Evolutionary conservation across 2,888 invertebrate genomes (phyloP).

Genomic region (Pinctada fucata): DNA sequence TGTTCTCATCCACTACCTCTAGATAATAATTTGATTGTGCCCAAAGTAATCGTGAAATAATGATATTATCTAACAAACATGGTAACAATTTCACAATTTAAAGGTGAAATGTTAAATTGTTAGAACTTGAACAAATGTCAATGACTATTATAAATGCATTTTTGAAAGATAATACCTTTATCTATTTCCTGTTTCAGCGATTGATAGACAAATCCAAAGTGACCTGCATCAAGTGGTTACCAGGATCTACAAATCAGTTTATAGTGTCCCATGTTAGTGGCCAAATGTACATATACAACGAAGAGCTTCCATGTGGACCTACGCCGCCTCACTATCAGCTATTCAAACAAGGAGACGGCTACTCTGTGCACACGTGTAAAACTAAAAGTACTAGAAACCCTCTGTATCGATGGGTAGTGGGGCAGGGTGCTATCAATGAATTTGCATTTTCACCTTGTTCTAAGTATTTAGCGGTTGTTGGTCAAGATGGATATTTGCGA

Average conservation of each 20-base stretch:
- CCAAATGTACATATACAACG: constrained; percentile 97
- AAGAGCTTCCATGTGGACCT: constrained; percentile 89
- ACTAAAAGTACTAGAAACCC: constrained; percentile 97
- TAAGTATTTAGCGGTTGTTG: constrained; percentile 94
- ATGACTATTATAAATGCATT: too few species aligned
- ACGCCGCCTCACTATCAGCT: constrained; percentile 95
- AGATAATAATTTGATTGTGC: too few species aligned
- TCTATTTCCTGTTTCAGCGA: constrained; percentile 87
- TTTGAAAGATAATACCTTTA: too few species aligned
- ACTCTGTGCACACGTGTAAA: constrained; percentile 95
- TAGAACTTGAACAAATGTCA: too few species aligned
- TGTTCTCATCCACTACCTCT: too few species aligned
- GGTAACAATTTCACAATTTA: too few species aligned
- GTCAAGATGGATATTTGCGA: constrained; percentile 91
- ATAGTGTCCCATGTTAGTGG: constrained; percentile 96
- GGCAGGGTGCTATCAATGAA: constrained; percentile 89
- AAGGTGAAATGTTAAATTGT: too few species aligned
- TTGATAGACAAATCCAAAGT: constrained; percentile 95
- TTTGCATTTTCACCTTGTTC: constrained; percentile 97
- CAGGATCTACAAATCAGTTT: constrained; percentile 94
- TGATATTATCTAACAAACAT: too few species aligned
- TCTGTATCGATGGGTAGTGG: constrained; percentile 84
- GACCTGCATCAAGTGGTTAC: constrained; percentile 98
- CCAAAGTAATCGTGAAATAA: too few species aligned
- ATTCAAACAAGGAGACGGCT: constrained; percentile 96